phyloP scores from a whole-genome alignment of 2,113 vertebrate species.

The Bubo bubo region DNA sequence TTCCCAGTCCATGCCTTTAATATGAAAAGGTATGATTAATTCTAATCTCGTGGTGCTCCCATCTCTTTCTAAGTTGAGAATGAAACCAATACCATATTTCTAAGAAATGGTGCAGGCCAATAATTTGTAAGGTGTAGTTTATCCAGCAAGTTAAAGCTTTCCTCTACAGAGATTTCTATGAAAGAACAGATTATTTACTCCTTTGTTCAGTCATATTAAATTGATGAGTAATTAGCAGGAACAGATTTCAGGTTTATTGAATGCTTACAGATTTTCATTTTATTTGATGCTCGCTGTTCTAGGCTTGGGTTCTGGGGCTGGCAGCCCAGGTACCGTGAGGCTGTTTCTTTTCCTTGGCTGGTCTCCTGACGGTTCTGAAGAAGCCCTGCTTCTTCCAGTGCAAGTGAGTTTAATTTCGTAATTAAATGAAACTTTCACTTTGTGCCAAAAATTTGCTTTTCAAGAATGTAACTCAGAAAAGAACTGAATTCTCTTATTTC shows the following conservation, averaged over 20 bases:
- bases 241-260: not conserved
- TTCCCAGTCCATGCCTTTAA: not conserved
- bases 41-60: not conserved
- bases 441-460: not conserved
- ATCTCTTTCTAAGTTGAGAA: not conserved
- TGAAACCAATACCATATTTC: not conserved
- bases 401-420: not conserved
- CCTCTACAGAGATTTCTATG: not conserved
- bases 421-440: conserved; percentile 5
- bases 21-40: not conserved
- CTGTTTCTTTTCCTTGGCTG: not conserved
- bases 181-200: not conserved
- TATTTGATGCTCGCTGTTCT: rapidly evolving
- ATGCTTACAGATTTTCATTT: not conserved
- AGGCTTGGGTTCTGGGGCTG: not conserved
- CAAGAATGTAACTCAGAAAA: not conserved
- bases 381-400: not conserved
- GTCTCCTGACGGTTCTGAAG: not conserved
- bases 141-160: not conserved
- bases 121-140: not conserved
- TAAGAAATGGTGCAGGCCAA: not conserved
- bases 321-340: rapidly evolving
- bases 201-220: not conserved
- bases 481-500: not conserved
- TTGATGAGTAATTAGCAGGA: not conserved